Conservation (phyloP, 2,888 invertebrate genomes). For the Thereva unica region DNA sequence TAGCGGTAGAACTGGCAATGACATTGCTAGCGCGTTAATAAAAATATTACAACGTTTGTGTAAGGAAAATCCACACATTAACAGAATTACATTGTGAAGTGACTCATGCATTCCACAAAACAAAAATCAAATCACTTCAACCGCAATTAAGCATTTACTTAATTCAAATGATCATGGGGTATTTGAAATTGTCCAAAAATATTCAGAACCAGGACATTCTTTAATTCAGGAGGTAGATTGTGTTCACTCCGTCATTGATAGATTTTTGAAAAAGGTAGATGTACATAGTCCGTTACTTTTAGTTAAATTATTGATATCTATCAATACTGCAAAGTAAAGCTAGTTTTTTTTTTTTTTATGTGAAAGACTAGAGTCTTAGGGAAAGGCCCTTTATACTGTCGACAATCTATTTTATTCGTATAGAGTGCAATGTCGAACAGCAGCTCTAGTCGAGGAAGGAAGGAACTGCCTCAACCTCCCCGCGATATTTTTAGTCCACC, state of each 20-base stretch:
- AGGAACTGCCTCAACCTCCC: too few relatives aligned
- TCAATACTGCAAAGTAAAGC: too few relatives aligned
- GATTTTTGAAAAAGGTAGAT: conserved; percentile 12
- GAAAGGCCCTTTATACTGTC: too few relatives aligned
- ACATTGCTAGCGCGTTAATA: neutral
- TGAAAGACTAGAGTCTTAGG: too few relatives aligned
- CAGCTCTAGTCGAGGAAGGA: too few relatives aligned
- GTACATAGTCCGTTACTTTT: too few relatives aligned
- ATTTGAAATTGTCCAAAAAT: neutral
- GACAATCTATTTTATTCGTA: too few relatives aligned
- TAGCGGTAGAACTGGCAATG: neutral
- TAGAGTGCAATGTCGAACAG: too few relatives aligned
- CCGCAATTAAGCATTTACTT: neutral
- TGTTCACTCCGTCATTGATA: conserved; percentile 1
- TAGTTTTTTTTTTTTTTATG: too few relatives aligned
- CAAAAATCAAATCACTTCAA: conserved; percentile 9
- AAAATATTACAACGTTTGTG: neutral
- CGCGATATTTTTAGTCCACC: too few relatives aligned
- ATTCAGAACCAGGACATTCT: too few relatives aligned
- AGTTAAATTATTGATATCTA: too few relatives aligned
- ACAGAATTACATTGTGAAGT: neutral
- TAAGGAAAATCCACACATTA: neutral
- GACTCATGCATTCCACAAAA: conserved; percentile 20
- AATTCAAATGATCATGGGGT: conserved; percentile 2
- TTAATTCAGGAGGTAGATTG: conserved; percentile 15